Percentiles rank a stretch among this genome's conserved stretches.
phyloP scores from a whole-genome alignment of 2,113 vertebrate species.

The Formicarius rufipectus region DNA sequence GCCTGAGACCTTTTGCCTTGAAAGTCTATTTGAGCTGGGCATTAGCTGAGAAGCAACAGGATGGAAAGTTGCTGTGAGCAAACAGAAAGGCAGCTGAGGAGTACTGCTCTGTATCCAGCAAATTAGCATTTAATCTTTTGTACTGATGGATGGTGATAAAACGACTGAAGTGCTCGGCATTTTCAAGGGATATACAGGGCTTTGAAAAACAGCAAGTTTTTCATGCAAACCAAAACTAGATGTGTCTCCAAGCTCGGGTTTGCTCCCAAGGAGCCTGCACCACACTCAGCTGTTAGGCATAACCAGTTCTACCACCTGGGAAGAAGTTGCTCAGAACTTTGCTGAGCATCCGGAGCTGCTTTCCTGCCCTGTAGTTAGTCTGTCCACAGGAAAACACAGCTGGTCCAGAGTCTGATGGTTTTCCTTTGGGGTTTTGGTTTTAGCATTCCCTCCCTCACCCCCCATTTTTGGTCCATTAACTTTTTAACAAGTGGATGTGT shows the following conservation, averaged over 20 bases:
- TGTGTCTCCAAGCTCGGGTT: not conserved
- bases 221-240: not conserved
- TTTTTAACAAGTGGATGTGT: not conserved
- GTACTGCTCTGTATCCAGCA: not conserved
- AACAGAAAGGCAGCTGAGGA: not conserved
- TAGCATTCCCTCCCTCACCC: accelerated
- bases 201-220: not conserved
- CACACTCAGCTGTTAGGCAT: not conserved
- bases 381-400: not conserved
- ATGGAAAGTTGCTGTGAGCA: conserved; percentile 28
- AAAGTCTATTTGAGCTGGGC: not conserved
- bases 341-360: not conserved
- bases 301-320: conserved; percentile 16
- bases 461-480: not conserved
- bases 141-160: not conserved
- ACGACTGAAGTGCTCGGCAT: not conserved
- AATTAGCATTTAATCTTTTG: conserved; percentile 2
- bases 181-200: not conserved
- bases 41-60: not conserved
- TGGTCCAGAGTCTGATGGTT: not conserved
- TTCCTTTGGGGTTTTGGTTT: not conserved
- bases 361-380: accelerated
- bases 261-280: not conserved
- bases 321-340: not conserved
- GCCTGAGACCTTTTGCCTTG: conserved; percentile 4